Evolutionary conservation across 1,140 invertebrate species (phyloP).

Genomic region (Ctenoplectra terminalis): DNA sequence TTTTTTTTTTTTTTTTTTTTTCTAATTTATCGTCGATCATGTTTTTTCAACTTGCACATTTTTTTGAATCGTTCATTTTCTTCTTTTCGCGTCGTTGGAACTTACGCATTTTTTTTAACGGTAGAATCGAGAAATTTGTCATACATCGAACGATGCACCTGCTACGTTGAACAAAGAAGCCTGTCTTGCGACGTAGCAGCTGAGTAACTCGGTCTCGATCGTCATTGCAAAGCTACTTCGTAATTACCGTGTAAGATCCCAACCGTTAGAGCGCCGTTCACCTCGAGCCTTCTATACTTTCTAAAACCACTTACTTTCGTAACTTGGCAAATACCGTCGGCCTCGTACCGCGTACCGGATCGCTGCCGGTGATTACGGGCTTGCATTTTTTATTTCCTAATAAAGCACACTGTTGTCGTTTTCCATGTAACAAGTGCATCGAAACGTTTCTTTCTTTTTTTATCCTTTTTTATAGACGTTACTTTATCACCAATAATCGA

Average conservation of each 20-base stretch:
- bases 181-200: slow-evolving; percentile 17
- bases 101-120: neutral
- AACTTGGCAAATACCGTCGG: slow-evolving; percentile 70
- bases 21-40: neutral
- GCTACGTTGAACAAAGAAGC: neutral
- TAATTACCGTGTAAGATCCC: slow-evolving; percentile 58
- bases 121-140: neutral
- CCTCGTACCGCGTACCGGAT: slow-evolving; percentile 42
- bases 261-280: slow-evolving; percentile 73
- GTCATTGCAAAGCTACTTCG: slow-evolving; percentile 47
- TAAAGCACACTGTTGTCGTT: slow-evolving; percentile 24
- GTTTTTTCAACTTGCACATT: too few species aligned
- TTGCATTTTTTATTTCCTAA: slow-evolving; percentile 6
- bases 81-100: too few species aligned
- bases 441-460: neutral
- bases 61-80: neutral
- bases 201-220: slow-evolving; percentile 7
- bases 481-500: too few species aligned
- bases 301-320: slow-evolving; percentile 83
- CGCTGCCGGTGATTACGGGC: slow-evolving; percentile 30
- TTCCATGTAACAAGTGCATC: slow-evolving; percentile 29
- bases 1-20: neutral
- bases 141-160: slow-evolving; percentile 36
- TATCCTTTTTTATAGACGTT: neutral
- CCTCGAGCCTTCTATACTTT: slow-evolving; percentile 80